Evolutionary conservation across 2,797 vertebrate species (phyloP).

Genomic region (Spinus pinus): DNA sequence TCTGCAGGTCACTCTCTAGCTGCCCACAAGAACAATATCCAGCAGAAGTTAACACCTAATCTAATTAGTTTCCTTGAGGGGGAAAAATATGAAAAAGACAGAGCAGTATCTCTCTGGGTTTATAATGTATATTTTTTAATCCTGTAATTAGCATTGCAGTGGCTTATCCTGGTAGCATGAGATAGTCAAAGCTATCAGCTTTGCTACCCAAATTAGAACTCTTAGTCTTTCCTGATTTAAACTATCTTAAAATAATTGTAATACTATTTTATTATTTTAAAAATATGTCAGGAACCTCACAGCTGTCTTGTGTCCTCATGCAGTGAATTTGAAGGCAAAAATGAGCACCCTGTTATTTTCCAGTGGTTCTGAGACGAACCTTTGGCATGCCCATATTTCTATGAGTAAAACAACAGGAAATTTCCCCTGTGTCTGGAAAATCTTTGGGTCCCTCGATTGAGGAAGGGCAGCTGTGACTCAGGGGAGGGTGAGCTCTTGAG

Average conservation of each 20-base stretch:
- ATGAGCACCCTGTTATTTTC: neutral
- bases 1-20: neutral
- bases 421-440: neutral
- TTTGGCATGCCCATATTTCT: neutral
- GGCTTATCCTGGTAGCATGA: neutral
- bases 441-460: fast-evolving
- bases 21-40: neutral
- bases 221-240: neutral
- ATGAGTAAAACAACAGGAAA: neutral
- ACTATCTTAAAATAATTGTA: neutral
- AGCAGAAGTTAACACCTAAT: conserved; percentile 16
- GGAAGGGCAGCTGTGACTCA: neutral
- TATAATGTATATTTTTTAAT: conserved; percentile 17
- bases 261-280: neutral
- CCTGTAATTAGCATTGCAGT: conserved; percentile 30
- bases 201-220: conserved; percentile 14
- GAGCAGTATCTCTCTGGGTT: neutral
- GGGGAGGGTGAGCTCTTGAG: neutral
- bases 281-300: neutral
- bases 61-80: neutral
- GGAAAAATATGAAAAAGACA: neutral
- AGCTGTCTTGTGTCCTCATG: neutral
- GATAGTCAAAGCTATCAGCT: conserved; percentile 25
- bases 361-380: neutral
- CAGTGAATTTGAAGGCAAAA: neutral